Percentiles rank a stretch among this genome's conserved stretches.
phyloP scores from a whole-genome alignment of 2,113 vertebrate genomes.

The Carassius carassius region DNA sequence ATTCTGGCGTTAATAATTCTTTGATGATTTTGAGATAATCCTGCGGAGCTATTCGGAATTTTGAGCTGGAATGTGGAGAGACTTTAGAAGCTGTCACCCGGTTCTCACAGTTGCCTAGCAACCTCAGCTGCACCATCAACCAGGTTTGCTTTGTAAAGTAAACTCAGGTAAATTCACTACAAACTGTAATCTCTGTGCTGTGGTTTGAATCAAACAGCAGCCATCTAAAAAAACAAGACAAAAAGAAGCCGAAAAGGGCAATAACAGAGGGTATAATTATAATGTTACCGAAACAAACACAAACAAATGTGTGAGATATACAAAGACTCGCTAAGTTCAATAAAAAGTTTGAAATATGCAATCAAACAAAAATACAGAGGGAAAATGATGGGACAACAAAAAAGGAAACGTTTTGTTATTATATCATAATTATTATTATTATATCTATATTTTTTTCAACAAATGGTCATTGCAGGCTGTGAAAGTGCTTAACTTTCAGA shows the following conservation, averaged over 20 bases:
- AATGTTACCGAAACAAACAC: slow-evolving; percentile 14
- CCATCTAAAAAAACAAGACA: slow-evolving; percentile 48
- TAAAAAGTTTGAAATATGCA: background rate
- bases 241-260: slow-evolving; percentile 11
- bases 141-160: slow-evolving; percentile 71
- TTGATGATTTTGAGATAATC: slow-evolving; percentile 42
- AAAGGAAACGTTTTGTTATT: no score
- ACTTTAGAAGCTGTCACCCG: slow-evolving; percentile 67
- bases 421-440: no score
- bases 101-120: slow-evolving; percentile 78
- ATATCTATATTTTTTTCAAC: no score
- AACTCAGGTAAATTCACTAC: slow-evolving; percentile 65
- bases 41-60: slow-evolving; percentile 35
- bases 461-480: no score
- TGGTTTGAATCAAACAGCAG: slow-evolving; percentile 69
- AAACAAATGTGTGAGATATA: slow-evolving; percentile 7
- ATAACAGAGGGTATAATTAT: slow-evolving; percentile 40
- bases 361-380: background rate
- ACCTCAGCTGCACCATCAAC: slow-evolving; percentile 65
- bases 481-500: background rate
- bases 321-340: background rate
- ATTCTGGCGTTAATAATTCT: background rate
- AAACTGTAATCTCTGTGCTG: slow-evolving; percentile 62
- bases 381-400: background rate
- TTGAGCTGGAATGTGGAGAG: slow-evolving; percentile 57